phyloP scores from a whole-genome alignment of 2,888 invertebrate genomes.

The Poecilus cupreus region DNA sequence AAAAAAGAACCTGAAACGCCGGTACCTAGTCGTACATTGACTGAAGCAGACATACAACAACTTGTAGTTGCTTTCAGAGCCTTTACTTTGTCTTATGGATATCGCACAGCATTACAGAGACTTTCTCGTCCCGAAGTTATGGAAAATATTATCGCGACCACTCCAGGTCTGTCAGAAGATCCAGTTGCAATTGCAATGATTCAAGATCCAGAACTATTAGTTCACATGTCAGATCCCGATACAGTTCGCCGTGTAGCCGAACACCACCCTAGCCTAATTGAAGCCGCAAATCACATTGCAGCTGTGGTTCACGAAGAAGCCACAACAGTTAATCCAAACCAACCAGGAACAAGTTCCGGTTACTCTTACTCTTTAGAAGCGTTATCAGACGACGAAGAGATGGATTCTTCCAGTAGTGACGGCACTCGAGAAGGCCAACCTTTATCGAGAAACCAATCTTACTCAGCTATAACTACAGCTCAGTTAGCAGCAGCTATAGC shows the following conservation, averaged over 20 bases:
- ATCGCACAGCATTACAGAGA: constrained; percentile 80
- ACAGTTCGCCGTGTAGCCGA: constrained; percentile 81
- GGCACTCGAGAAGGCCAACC: constrained; percentile 67
- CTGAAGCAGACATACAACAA: constrained; percentile 78
- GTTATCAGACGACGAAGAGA: constrained; percentile 75
- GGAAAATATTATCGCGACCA: constrained; percentile 82
- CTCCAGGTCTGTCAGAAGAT: constrained; percentile 82
- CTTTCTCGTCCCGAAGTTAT: constrained; percentile 74
- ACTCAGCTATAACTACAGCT: constrained; percentile 80
- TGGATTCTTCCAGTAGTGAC: constrained; percentile 72
- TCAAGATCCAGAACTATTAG: constrained; percentile 85
- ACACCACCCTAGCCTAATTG: constrained; percentile 82
- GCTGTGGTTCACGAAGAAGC: constrained; percentile 75
- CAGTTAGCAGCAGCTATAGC: constrained; percentile 85
- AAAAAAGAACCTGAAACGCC: constrained; percentile 72
- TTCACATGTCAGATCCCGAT: constrained; percentile 81
- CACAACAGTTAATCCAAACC: constrained; percentile 74
- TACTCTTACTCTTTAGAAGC: constrained; percentile 75
- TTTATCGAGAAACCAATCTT: constrained; percentile 68
- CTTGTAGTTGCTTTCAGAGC: constrained; percentile 79
- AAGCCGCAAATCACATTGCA: constrained; percentile 81
- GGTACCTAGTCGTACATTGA: constrained; percentile 72
- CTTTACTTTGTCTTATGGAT: constrained; percentile 77
- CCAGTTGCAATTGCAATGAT: constrained; percentile 84
- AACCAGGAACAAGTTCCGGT: constrained; percentile 73